phyloP scores from a whole-genome alignment of 2,888 invertebrate genomes.

The Agriopis leucophaearia region DNA sequence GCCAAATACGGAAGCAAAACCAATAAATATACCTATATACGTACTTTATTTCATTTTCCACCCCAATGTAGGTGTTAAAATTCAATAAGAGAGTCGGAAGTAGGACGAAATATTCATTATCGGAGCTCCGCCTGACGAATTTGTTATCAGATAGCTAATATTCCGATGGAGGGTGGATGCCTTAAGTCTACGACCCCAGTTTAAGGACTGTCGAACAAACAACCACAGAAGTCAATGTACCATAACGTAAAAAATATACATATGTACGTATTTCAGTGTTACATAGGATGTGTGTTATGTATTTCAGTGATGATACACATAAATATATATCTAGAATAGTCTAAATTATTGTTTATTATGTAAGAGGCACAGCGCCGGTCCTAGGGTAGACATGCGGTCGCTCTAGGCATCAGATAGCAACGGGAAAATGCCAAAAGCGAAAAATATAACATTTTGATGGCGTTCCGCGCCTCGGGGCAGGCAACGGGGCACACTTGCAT shows the following conservation, averaged over 20 bases:
- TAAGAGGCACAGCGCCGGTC: too few species aligned
- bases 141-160: constrained; percentile 76
- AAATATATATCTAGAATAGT: too few species aligned
- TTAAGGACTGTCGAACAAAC: neutral
- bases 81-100: constrained; percentile 57
- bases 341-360: too few species aligned
- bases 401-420: too few species aligned
- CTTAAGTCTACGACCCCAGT: constrained; percentile 22
- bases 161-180: constrained; percentile 60
- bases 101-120: constrained; percentile 64
- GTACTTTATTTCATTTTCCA: constrained; percentile 44
- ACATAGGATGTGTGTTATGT: too few species aligned
- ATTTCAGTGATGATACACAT: too few species aligned
- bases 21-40: constrained; percentile 44
- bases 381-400: too few species aligned
- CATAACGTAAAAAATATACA: neutral
- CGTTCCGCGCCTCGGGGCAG: too few species aligned
- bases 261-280: too few species aligned
- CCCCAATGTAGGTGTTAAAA: constrained; percentile 53
- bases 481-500: too few species aligned
- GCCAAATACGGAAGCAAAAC: constrained; percentile 28
- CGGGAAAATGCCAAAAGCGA: too few species aligned
- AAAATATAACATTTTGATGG: too few species aligned
- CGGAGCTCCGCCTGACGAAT: constrained; percentile 66
- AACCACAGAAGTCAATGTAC: neutral